Percentiles rank a stretch among this genome's conserved stretches.
phyloP scores from a whole-genome alignment of 2,113 vertebrate genomes.

The Cepphus grylle region DNA sequence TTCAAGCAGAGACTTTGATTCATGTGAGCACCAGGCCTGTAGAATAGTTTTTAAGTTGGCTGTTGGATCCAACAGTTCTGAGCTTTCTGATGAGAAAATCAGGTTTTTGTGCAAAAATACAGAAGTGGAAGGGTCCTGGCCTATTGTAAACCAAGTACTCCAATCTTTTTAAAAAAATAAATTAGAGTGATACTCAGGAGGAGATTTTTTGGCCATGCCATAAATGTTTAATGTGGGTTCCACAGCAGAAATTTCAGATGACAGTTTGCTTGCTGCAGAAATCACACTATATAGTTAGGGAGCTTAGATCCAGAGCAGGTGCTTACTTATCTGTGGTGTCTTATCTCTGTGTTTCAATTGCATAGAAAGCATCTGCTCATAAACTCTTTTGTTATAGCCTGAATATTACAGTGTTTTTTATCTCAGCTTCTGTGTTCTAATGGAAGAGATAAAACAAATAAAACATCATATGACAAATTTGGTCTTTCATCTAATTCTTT shows the following conservation, averaged over 20 bases:
- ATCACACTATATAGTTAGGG: background rate
- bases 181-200: background rate
- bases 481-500: background rate
- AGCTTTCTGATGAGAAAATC: background rate
- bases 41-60: background rate
- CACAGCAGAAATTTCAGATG: background rate
- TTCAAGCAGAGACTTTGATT: background rate
- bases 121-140: background rate
- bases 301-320: background rate
- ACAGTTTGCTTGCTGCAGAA: background rate
- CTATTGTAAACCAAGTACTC: background rate
- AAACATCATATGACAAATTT: background rate
- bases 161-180: background rate
- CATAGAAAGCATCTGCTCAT: background rate
- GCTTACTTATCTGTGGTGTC: background rate
- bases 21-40: background rate
- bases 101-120: background rate
- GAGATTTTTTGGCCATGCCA: background rate
- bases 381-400: background rate
- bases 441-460: background rate
- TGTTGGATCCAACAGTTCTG: background rate
- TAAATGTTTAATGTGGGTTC: background rate
- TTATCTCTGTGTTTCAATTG: background rate
- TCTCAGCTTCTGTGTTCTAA: background rate
- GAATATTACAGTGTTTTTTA: background rate